A percentile compares a stretch with the other conserved stretches of the same genome.
Evolutionary conservation across 2,888 invertebrate genomes (phyloP).

Genomic region (Yponomeuta cagnagella): DNA sequence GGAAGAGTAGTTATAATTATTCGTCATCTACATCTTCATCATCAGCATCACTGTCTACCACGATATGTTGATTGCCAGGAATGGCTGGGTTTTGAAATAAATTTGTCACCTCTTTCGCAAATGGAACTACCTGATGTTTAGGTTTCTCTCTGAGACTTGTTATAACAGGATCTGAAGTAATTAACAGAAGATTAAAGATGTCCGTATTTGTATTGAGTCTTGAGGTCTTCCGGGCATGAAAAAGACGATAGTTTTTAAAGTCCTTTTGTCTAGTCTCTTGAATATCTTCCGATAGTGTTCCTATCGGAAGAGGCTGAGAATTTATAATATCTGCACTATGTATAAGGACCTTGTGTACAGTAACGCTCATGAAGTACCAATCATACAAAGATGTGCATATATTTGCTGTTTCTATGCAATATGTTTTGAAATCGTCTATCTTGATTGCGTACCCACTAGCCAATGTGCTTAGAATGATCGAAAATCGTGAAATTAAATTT

Average conservation of each 20-base stretch:
- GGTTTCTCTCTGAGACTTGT: neutral
- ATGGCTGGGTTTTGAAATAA: too few species aligned
- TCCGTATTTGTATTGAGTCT: neutral
- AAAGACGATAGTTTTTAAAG: conserved; percentile 12
- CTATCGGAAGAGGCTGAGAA: conserved; percentile 2
- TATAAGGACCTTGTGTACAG: conserved; percentile 14
- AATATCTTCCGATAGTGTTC: conserved; percentile 10
- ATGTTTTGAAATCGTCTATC: too few species aligned
- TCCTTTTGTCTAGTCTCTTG: conserved; percentile 13
- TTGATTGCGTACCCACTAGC: neutral
- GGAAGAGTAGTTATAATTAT: too few species aligned
- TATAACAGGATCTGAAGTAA: neutral
- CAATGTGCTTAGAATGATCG: neutral
- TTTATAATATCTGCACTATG: conserved; percentile 8
- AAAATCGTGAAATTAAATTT: neutral
- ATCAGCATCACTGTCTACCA: too few species aligned
- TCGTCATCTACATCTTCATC: too few species aligned
- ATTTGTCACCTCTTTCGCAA: too few species aligned
- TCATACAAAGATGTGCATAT: neutral
- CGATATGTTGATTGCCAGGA: too few species aligned
- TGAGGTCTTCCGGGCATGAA: conserved; percentile 7
- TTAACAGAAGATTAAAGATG: conserved; percentile 1
- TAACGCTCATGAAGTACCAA: conserved; percentile 7
- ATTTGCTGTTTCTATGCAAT: too few species aligned
- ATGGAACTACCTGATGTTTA: too few species aligned